Percentiles rank a stretch among this genome's conserved stretches.
These are phyloP conservation scores for Felis chaus DNA, from an alignment of 2,113 vertebrate species.

Conservation along the genomic window DNA sequence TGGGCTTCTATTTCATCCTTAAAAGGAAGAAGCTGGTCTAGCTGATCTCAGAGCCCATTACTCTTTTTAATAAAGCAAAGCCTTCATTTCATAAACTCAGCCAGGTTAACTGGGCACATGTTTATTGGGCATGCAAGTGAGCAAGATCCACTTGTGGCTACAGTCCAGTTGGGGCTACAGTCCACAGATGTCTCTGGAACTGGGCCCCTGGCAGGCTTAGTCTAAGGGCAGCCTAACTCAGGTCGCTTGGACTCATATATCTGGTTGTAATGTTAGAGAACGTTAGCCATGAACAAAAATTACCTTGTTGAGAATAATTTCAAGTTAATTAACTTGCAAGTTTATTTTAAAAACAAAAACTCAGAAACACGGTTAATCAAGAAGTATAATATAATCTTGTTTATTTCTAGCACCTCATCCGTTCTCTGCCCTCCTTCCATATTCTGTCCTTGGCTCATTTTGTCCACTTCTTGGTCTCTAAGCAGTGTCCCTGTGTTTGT, in stretches of 20 bases:
- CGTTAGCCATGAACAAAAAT: not conserved
- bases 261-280: not conserved
- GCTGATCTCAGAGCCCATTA: not conserved
- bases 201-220: not conserved
- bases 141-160: not conserved
- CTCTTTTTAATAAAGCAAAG: not conserved
- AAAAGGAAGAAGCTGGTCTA: not conserved
- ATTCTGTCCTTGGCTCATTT: not conserved
- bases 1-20: not conserved
- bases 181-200: not conserved
- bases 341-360: slow-evolving; percentile 30
- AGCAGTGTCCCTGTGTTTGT: not conserved
- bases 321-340: not conserved
- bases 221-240: not conserved
- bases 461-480: not conserved
- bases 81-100: not conserved
- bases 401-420: not conserved
- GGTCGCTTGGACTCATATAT: not conserved
- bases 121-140: not conserved
- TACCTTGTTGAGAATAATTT: not conserved
- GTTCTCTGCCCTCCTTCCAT: not conserved
- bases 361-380: not conserved
- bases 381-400: not conserved
- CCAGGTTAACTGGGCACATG: not conserved
- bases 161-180: not conserved